Conservation (phyloP, 1,140 invertebrate genomes). For the Anadara kagoshimensis region DNA sequence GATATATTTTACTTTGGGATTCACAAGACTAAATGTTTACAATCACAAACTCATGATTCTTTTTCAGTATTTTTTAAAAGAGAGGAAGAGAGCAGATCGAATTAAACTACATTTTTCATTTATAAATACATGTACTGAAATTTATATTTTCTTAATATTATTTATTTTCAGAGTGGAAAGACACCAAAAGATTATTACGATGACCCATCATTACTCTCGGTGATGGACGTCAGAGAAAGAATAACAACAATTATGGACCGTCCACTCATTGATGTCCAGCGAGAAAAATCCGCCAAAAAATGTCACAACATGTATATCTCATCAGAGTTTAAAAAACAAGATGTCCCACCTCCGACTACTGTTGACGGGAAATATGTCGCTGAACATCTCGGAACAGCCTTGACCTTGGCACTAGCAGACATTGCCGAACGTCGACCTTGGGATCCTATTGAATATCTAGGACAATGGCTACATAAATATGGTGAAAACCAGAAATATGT, state of each 20-base stretch:
- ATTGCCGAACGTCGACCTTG: conserved; percentile 61
- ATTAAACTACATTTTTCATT: no score
- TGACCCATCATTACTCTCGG: conserved; percentile 34
- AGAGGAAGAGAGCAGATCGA: no score
- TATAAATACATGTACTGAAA: no score
- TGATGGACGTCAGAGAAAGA: conserved; percentile 31
- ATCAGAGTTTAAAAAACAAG: conserved; percentile 30
- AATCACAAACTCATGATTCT: no score
- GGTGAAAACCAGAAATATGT: conserved; percentile 49
- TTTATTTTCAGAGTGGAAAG: conserved; percentile 45
- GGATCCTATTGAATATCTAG: conserved; percentile 69
- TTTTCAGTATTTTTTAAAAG: no score
- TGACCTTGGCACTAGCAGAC: conserved; percentile 64
- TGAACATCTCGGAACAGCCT: conserved; percentile 58
- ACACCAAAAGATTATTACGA: conserved; percentile 50
- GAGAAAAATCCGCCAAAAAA: neutral
- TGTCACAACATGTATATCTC: conserved; percentile 47
- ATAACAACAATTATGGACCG: conserved; percentile 27
- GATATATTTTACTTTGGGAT: no score
- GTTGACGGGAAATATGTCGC: conserved; percentile 63
- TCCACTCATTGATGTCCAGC: conserved; percentile 12
- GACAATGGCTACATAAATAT: conserved; percentile 65
- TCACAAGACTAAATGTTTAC: no score
- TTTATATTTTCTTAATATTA: neutral
- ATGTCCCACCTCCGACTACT: conserved; percentile 52